A percentile compares a stretch with the other conserved stretches of the same genome.
These are phyloP conservation scores for Nomada goodeniana DNA, from an alignment of 2,888 invertebrate species.

Conservation along the genomic window DNA sequence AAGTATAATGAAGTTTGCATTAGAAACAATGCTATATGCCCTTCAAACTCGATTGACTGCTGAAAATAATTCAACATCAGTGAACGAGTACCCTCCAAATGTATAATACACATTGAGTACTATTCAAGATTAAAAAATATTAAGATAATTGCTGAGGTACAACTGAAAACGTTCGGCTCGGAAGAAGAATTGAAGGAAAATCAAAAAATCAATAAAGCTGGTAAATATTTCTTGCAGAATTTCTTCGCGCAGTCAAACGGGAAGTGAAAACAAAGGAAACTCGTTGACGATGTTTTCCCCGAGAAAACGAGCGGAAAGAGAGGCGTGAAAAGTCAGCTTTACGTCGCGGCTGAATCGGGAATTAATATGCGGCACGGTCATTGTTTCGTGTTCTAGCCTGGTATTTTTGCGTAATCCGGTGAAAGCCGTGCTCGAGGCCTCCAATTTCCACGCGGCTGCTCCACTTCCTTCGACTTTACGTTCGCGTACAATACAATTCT, in stretches of 20 bases:
- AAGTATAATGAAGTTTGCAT: too few species aligned
- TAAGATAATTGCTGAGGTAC: too few species aligned
- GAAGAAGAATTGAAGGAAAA: neutral
- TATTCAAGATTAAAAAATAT: too few species aligned
- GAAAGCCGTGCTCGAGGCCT: constrained; percentile 70
- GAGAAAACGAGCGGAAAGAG: neutral
- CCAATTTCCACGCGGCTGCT: constrained; percentile 66
- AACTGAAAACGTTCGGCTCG: too few species aligned
- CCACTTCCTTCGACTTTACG: constrained; percentile 50
- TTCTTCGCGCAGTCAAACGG: too few species aligned
- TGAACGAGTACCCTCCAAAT: too few species aligned
- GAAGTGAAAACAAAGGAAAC: constrained; percentile 8
- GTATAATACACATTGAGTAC: too few species aligned
- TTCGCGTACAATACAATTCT: constrained; percentile 34
- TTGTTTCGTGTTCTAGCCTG: constrained; percentile 56
- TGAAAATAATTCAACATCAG: too few species aligned
- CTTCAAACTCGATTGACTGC: too few species aligned
- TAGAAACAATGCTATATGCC: too few species aligned
- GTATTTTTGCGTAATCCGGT: constrained; percentile 72
- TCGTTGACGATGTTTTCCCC: neutral
- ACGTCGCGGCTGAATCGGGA: constrained; percentile 22
- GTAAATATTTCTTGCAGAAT: neutral
- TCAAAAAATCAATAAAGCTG: neutral
- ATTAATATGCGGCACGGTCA: constrained; percentile 56
- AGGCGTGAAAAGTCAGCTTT: constrained; percentile 35